phyloP scores from a whole-genome alignment of 2,888 invertebrate species.

The Argyresthia goedartella region DNA sequence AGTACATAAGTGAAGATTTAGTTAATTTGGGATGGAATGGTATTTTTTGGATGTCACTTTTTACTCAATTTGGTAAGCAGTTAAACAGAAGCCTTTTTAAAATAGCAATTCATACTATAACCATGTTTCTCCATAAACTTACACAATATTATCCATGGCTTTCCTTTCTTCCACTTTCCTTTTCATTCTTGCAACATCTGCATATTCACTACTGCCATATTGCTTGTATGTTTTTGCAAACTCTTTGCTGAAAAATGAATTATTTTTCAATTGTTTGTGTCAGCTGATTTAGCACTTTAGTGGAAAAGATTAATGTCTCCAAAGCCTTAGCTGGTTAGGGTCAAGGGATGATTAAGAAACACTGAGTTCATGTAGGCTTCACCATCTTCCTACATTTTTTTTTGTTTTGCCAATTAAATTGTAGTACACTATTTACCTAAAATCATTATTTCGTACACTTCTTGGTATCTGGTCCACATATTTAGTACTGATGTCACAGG shows the following conservation, averaged over 20 bases:
- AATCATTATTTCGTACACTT: conserved; percentile 25
- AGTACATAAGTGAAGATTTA: too few relatives aligned
- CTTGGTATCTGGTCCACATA: conserved; percentile 82
- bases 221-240: conserved; percentile 41
- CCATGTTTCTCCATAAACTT: conserved; percentile 18
- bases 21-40: too few relatives aligned
- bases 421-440: conserved; percentile 29
- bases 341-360: neutral
- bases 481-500: conserved; percentile 88
- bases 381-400: neutral
- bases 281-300: too few relatives aligned
- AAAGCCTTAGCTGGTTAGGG: too few relatives aligned
- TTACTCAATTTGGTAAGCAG: too few relatives aligned
- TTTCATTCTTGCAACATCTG: conserved; percentile 39
- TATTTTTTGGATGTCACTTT: too few relatives aligned
- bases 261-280: too few relatives aligned
- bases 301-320: too few relatives aligned
- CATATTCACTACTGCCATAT: conserved; percentile 39
- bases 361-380: too few relatives aligned
- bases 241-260: conserved; percentile 24
- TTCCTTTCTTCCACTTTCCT: conserved; percentile 49
- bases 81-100: too few relatives aligned
- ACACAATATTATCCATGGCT: conserved; percentile 46
- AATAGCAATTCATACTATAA: too few relatives aligned
- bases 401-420: neutral